These are phyloP conservation scores for Drosophila seguyi DNA, from an alignment of 1,140 invertebrate genomes.

Conservation along the genomic window DNA sequence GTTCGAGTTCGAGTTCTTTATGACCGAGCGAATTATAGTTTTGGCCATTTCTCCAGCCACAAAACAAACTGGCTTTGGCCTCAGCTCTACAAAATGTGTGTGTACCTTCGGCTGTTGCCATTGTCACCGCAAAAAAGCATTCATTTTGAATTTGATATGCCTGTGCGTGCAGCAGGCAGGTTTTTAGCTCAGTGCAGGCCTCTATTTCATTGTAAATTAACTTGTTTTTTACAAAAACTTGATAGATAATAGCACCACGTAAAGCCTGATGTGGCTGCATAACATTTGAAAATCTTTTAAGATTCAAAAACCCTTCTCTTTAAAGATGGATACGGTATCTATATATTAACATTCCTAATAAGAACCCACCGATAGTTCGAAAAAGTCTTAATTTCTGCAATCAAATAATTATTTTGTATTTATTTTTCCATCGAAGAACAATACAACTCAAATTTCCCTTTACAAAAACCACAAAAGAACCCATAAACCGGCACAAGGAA, in stretches of 20 bases:
- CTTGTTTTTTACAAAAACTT: neutral
- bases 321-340: neutral
- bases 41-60: conserved; percentile 5
- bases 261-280: neutral
- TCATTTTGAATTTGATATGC: conserved; percentile 53
- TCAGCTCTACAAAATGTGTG: neutral
- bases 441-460: neutral
- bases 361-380: too few relatives aligned
- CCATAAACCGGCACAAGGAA: neutral
- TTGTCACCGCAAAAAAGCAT: conserved; percentile 34
- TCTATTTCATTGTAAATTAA: conserved; percentile 13
- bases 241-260: neutral
- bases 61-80: conserved; percentile 13
- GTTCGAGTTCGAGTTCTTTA: conserved; percentile 29
- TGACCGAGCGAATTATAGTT: conserved; percentile 43
- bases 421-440: too few relatives aligned
- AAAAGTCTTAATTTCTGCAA: too few relatives aligned
- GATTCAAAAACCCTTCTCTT: too few relatives aligned
- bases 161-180: conserved; percentile 51
- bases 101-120: conserved; percentile 24
- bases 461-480: neutral
- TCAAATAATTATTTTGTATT: too few relatives aligned
- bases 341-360: neutral
- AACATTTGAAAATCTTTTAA: neutral
- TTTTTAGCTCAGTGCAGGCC: neutral